A percentile compares a stretch with the other conserved stretches of the same genome.
phyloP scores from a whole-genome alignment of 2,888 invertebrate species.

The Podotricha telesiphe region DNA sequence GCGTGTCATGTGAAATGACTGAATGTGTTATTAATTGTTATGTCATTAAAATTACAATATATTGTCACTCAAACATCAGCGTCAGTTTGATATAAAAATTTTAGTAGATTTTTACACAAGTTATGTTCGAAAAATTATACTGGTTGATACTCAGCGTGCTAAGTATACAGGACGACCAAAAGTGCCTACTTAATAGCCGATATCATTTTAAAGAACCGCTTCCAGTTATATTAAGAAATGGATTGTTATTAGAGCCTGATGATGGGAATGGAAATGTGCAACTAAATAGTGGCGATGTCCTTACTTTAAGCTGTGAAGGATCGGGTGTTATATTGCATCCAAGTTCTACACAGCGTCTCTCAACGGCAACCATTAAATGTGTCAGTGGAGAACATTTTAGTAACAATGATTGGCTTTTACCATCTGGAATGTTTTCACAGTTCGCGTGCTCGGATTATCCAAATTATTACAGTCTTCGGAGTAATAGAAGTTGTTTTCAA shows the following conservation, averaged over 20 bases:
- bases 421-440: conserved; percentile 55
- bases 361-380: conserved; percentile 62
- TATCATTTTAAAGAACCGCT: conserved; percentile 66
- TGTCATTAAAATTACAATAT: too few relatives aligned
- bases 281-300: conserved; percentile 58
- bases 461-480: conserved; percentile 57
- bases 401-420: conserved; percentile 64
- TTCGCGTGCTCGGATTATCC: conserved; percentile 63
- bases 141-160: conserved; percentile 64
- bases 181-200: conserved; percentile 63
- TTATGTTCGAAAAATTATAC: conserved; percentile 57
- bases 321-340: conserved; percentile 59
- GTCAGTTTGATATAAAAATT: conserved; percentile 8
- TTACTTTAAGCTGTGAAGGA: conserved; percentile 68
- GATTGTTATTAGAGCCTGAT: conserved; percentile 64
- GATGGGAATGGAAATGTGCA: conserved; percentile 62
- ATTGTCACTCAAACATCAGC: neutral
- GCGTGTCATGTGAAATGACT: too few relatives aligned
- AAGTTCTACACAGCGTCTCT: conserved; percentile 47
- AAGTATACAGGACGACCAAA: conserved; percentile 54
- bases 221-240: conserved; percentile 65
- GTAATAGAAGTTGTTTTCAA: conserved; percentile 63
- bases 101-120: conserved; percentile 22
- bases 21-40: too few relatives aligned
- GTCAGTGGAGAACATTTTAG: conserved; percentile 61